Conservation (phyloP, 2,888 invertebrate genomes). For the Drepana falcataria region DNA sequence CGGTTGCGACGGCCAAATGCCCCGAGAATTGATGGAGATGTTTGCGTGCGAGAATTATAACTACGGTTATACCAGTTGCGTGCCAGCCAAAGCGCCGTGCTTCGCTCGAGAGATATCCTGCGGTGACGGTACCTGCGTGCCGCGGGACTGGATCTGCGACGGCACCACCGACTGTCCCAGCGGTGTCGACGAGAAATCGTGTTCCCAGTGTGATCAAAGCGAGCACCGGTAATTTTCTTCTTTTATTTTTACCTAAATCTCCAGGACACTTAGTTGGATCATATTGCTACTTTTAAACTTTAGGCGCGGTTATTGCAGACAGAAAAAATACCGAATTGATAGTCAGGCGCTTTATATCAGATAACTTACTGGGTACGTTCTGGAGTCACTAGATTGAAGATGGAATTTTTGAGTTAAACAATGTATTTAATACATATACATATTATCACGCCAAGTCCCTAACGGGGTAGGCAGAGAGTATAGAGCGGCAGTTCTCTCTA, state of each 20-base stretch:
- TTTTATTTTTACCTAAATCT: neutral
- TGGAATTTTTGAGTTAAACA: too few relatives aligned
- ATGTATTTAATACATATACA: too few relatives aligned
- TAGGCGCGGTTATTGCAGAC: neutral
- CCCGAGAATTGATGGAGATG: slow-evolving; percentile 73
- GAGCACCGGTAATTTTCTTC: slow-evolving; percentile 52
- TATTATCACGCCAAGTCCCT: too few relatives aligned
- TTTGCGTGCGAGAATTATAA: slow-evolving; percentile 80
- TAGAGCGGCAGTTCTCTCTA: too few relatives aligned
- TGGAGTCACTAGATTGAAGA: too few relatives aligned
- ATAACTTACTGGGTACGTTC: too few relatives aligned
- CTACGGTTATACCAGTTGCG: slow-evolving; percentile 59
- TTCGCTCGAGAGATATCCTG: slow-evolving; percentile 77
- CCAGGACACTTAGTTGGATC: neutral
- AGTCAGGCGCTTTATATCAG: too few relatives aligned
- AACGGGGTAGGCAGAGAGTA: too few relatives aligned
- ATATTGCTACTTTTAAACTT: neutral
- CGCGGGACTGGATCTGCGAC: slow-evolving; percentile 82
- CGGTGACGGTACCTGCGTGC: slow-evolving; percentile 79
- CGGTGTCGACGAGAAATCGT: slow-evolving; percentile 81
- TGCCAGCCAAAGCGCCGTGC: slow-evolving; percentile 70
- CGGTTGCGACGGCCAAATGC: slow-evolving; percentile 79
- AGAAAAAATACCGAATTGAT: too few relatives aligned
- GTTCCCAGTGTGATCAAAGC: slow-evolving; percentile 50
- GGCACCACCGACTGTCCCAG: slow-evolving; percentile 79